Base-by-base conservation (phyloP, 2,797 vertebrate genomes). In the Myotis myotis region DNA sequence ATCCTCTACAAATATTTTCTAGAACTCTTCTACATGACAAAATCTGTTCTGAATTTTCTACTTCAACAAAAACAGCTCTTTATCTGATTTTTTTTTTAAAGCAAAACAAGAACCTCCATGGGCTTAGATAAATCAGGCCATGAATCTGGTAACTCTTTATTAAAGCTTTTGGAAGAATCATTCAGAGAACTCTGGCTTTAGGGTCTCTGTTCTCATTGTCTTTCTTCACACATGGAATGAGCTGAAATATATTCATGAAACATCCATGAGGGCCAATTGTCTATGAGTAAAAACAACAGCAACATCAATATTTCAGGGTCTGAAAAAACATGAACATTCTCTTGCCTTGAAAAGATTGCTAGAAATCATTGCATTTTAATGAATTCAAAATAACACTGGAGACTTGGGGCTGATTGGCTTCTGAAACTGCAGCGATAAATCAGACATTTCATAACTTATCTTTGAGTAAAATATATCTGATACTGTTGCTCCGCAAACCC, bases 231-330 rank as follows among this genome's bases (percentile, higher is more conserved):
- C 89, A 7, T 96, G 97, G 83, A 98, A 96, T 95, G 78, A 96
- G 96, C 98, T 98, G 98, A 98, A 99, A 99, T 97, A 98, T 97
- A 98, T 96, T 98, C 98, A 99, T 98, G 96, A 98, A 99, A 99
- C 98, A 99, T 98, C 99, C 98, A 99, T 98, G 89, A 98, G 76
- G 96, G 97, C 96, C 97, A 98, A 98, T 98, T 98, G 99, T 99
- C 98, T 98, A 97, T 95, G 97, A 97, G 94, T 98, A 97, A 97
- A 98, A 98, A 98, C 98, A 98, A 98, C 95, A 97, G 97, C 97
- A 97, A 92, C 98, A 99, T 99, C 98, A 99, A 99, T 99, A 99
- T 99, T 99, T 99, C 98, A 99, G 97, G 91, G 96, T 98, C 96
- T 97, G 92, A 72, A 97, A 98, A 95, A 97, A 94, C 0, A 17